Evolutionary conservation across 1,140 invertebrate genomes (phyloP).

Genomic region (Tachypleus tridentatus): DNA sequence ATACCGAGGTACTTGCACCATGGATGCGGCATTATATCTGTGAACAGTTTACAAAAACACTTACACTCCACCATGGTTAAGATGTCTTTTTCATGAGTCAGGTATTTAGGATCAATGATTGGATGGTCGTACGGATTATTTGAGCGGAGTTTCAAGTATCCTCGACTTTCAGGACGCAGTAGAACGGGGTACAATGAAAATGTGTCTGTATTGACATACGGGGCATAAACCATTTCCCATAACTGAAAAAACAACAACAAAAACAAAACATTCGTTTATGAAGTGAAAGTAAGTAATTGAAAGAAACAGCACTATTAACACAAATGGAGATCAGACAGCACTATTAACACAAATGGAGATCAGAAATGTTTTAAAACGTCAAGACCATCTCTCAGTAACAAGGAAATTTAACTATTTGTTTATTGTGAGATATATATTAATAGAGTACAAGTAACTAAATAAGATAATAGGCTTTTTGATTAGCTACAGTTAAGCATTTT

Average conservation of each 20-base stretch:
- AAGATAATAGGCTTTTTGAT: no score
- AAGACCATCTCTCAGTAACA: no score
- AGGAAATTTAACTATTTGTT: no score
- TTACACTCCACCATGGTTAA: slow-evolving; percentile 55
- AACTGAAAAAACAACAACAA: slow-evolving; percentile 6
- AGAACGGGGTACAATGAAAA: slow-evolving; percentile 79
- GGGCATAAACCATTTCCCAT: slow-evolving; percentile 26
- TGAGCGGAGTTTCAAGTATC: slow-evolving; percentile 61
- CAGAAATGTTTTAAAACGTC: no score
- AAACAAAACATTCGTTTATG: no score
- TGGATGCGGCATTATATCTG: not conserved
- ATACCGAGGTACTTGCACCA: not conserved
- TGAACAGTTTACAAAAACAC: not conserved
- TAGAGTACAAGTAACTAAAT: no score
- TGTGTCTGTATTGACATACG: slow-evolving; percentile 43
- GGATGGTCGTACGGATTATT: slow-evolving; percentile 81
- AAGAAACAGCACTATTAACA: no score
- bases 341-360: no score
- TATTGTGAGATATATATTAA: no score
- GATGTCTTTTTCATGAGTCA: slow-evolving; percentile 63
- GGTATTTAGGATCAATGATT: slow-evolving; percentile 83
- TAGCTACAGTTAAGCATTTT: no score
- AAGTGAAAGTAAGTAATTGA: no score
- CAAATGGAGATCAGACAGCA: no score
- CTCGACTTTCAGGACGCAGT: slow-evolving; percentile 55